Base-by-base conservation (phyloP, 2,797 vertebrate genomes). In the Hypotaenidia philippensis region DNA sequence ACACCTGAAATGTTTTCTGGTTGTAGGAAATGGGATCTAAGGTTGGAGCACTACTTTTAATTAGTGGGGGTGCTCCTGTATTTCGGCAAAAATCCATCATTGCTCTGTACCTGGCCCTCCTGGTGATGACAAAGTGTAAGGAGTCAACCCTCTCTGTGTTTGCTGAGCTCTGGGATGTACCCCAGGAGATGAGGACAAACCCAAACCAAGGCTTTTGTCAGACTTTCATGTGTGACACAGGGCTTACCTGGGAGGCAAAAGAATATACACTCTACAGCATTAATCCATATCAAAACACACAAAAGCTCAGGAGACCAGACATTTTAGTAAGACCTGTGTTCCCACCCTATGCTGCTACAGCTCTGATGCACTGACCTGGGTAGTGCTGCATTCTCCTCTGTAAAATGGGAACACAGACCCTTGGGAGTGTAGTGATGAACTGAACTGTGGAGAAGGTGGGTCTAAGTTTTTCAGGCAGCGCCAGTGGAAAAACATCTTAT, bases 271-370 rank as follows among this genome's bases (percentile, higher is more conserved):
- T 65, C 68, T 61, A 64, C 13, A 50, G 29, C 41, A 60, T 77
- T 77, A 52, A 79, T 40, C 63, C 21, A 8, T 34, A 5, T 56
- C 32, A 40, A 52, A 84, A 10, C 32, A 79, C 59, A 26, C 6
- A 45, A 72, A 70, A 69, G n/a, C 8, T 57, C 7, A 10, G 9
- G 49, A 57, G 8, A 16, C 3, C 0, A 1, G 57, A 31, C 20
- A 9, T 82, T 77, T 56, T 29, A 52, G 29, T 63, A 32, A 60
- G 40, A 38, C 26, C 22, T 60, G 11, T 27, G 9, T 57, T 89
- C n/a, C 50, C 27, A 25, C 36, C 7, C 8, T 2, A 4, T 26
- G 34, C 14, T 64, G 32, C 40, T 45, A 9, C 34, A 55, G 63
- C 23, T 72, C 52, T 7, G 3, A 11, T 55, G 20, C 25, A 13